Evolutionary conservation across 1,140 invertebrate genomes (phyloP), one percentile per base, ranked within the genome.

Genomic region (Probaryconus sp.): DNA sequence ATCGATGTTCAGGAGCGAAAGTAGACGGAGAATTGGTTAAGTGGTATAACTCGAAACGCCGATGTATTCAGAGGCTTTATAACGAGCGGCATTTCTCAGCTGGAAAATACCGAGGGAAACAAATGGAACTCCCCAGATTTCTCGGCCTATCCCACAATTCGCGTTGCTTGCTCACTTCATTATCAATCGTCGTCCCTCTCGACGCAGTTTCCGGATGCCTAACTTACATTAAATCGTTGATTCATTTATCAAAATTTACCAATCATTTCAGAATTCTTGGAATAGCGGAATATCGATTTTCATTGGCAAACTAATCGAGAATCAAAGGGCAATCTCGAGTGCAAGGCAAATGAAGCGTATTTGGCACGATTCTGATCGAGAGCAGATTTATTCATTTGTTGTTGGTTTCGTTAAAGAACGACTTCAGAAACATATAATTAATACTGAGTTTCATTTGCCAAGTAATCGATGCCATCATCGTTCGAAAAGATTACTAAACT

Each of bases 31-130:
- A 56, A 67, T 71, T 74, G 56, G 64, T 75, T 61, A 72, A 76
- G 72, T 76, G 63, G 69, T 68, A 69, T 63, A 73, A 80, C 70
- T 69, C 56, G 71, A 79, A 70, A 70, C 58, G 68, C 53, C 69
- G 71, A 78, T 79, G 50, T 76, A 79, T 79, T 78, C 77, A 77
- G 65, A 69, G 67, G 63, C 69, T 77, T 67, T 67, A 60, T 79
- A 81, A 79, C 77, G 77, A 77, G 77, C 55, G 48, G 51, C 47
- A 81, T 78, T 81, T 77, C 74, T 81, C 78, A 75, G 33, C 58
- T 47, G 55, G 40, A 76, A 72, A 76, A 72, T 56, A 37, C 68
- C 53, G 24, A 26, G 53, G 42, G 64, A 75, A 73, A 81, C 72
- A 73, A 78, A 81, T 77, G 50, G 64, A 61, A 37, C 58, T 65